These are phyloP conservation scores for Enteromius trimaculatus DNA, from an alignment of 2,797 vertebrate species.

Conservation along the genomic window DNA sequence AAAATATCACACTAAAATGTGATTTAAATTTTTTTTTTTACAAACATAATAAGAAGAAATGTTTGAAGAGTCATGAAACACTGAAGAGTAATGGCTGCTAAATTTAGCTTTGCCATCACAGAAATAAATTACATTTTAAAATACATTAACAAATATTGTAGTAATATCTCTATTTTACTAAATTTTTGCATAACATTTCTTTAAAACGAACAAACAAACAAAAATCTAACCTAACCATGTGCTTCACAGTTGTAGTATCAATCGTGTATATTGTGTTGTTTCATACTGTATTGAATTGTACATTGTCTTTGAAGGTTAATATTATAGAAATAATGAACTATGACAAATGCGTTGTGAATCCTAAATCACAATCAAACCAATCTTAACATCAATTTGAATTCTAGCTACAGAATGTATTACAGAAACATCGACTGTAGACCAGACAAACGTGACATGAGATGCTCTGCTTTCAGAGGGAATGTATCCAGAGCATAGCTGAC, in stretches of 20 bases:
- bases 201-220: too few relatives aligned
- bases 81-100: not conserved
- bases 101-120: not conserved
- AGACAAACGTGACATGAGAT: not conserved
- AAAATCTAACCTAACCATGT: too few relatives aligned
- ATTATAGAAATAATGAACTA: not conserved
- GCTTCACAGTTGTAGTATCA: not conserved
- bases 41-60: not conserved
- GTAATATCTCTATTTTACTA: not conserved
- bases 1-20: not conserved
- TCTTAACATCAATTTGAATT: not conserved
- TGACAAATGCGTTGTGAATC: not conserved
- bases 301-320: not conserved
- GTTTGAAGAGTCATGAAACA: not conserved
- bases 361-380: not conserved
- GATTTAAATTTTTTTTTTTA: not conserved
- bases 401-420: not conserved
- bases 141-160: not conserved
- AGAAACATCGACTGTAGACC: not conserved
- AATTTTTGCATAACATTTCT: not conserved
- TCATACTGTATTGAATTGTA: not conserved
- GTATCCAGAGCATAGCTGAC: conserved; percentile 70
- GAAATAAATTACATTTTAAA: not conserved
- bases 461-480: conserved; percentile 69
- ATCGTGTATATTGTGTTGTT: not conserved